A percentile compares a stretch with the other conserved stretches of the same genome.
Conservation (phyloP, 2,113 vertebrate species). For the Pseudopodoces humilis region DNA sequence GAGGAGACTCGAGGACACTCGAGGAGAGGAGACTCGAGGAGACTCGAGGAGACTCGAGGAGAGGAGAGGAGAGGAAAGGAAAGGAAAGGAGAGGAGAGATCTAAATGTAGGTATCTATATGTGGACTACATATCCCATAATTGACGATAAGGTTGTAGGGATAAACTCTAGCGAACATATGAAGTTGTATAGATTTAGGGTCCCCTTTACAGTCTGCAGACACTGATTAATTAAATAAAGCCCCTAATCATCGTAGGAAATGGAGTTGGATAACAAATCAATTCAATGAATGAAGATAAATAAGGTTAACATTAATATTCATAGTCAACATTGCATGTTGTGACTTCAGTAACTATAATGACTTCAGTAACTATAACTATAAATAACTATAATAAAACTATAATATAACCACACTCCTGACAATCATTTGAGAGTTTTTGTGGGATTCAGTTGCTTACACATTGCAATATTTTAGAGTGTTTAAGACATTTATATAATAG, state of each 20-base stretch:
- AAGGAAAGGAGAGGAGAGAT: fast-evolving
- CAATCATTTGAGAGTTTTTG: neutral
- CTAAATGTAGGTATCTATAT: neutral
- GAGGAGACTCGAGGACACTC: too few species aligned
- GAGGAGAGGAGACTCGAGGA: neutral
- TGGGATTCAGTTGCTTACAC: neutral
- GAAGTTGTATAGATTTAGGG: neutral
- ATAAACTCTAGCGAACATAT: neutral
- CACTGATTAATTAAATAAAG: neutral
- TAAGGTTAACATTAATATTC: neutral
- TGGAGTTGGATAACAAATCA: neutral
- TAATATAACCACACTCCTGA: neutral
- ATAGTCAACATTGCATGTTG: neutral
- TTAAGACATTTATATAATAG: neutral
- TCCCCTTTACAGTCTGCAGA: neutral
- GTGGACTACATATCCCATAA: neutral
- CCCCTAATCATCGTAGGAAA: neutral
- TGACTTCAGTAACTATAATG: neutral
- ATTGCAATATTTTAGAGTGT: neutral
- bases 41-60: neutral
- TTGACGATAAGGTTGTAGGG: neutral
- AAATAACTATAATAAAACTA: too few species aligned
- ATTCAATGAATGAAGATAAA: neutral
- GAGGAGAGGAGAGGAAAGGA: too few species aligned
- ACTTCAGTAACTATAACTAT: too few species aligned